These are phyloP conservation scores for Ormia ochracea DNA, from an alignment of 2,888 invertebrate species.

Conservation along the genomic window DNA sequence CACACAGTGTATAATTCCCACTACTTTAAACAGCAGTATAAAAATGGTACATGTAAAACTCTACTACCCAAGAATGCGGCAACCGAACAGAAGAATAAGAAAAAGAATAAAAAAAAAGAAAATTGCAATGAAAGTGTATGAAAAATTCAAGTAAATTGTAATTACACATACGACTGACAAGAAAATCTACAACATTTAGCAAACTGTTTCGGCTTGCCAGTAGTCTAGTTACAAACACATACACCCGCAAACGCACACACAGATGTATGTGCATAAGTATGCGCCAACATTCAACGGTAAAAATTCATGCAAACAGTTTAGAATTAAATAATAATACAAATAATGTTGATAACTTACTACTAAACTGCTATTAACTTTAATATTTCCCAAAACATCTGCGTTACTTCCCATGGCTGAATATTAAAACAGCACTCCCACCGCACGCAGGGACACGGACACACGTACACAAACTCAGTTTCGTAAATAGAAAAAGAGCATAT, in stretches of 20 bases:
- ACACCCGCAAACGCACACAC: background rate
- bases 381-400: conserved; percentile 61
- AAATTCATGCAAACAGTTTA: conserved; percentile 18
- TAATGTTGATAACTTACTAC: conserved; percentile 54
- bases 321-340: conserved; percentile 8
- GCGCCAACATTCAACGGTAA: background rate
- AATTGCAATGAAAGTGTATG: conserved; percentile 53
- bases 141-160: conserved; percentile 66
- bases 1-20: background rate
- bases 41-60: conserved; percentile 5
- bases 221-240: background rate
- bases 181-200: conserved; percentile 28
- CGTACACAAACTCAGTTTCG: background rate
- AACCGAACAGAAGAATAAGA: background rate
- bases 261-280: too few species aligned
- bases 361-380: conserved; percentile 60
- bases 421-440: background rate
- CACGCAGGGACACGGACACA: background rate
- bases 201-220: background rate
- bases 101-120: conserved; percentile 3
- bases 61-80: background rate
- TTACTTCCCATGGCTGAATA: conserved; percentile 54
- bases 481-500: background rate
- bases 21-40: conserved; percentile 26
- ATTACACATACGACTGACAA: conserved; percentile 71